Base-by-base conservation (phyloP, 1,140 invertebrate species). In the Tribolium castaneum region DNA sequence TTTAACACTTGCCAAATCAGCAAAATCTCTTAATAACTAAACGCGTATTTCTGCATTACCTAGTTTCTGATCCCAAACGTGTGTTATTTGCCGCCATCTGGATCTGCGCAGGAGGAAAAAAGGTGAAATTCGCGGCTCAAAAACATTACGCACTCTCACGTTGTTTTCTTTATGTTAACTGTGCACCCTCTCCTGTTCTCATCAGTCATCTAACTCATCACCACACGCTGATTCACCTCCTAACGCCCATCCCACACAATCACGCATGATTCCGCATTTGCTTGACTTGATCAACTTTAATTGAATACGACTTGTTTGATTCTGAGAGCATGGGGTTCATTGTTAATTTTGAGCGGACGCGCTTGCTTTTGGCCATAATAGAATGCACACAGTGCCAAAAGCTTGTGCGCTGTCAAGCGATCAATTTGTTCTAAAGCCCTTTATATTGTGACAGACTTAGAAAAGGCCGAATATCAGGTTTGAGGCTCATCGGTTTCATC, bases 401-500 rank as follows among this genome's bases (percentile, higher is more conserved):
- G 6, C 25, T 30, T 2, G 39, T 45, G 39, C n/a, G 39, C 5
- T 45, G n/a, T 45, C 5, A 45, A 45, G 39, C 39, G 39, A 39
- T 39, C 34, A 6, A 39, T 39, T 45, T 22, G 13, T 66, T 12
- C 30, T 66, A 66, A 66, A 25, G 13, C 9, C 7, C 14, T 39
- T 66, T 13, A 35, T 35, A 30, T 66, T 66, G 30, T 34, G 9
- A 22, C 89, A 96, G 95, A 95, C 92, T 93, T 94, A 93, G 94
- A 93, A 92, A 94, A 94, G 92, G 94, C 94, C 90, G 95, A 96
- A 92, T 96, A 96, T 94, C 95, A 94, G 93, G 94, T 95, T 88
- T 96, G 92, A 94, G 90, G 87, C 90, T 92, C 80, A 87, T 93
- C 80, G 86, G 87, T 66, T 91, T 92, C 84, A 89, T 91, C 77